phyloP scores from a whole-genome alignment of 2,113 vertebrate species.

The Lucifuga dentata region DNA sequence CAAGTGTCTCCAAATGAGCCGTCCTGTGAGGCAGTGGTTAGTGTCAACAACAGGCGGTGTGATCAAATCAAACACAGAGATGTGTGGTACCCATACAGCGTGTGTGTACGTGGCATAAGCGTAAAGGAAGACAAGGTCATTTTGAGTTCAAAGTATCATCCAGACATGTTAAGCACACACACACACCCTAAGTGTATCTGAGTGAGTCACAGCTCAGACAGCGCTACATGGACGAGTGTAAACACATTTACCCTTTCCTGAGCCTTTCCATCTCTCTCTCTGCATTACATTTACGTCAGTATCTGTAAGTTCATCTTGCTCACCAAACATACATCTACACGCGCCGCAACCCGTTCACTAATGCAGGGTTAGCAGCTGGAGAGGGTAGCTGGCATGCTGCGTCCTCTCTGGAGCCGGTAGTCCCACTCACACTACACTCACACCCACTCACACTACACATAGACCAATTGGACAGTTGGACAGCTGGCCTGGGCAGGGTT shows the following conservation, averaged over 20 bases:
- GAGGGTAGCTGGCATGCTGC: constrained; percentile 70
- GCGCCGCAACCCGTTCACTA: constrained; percentile 53
- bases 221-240: neutral
- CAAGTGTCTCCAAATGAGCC: constrained; percentile 1
- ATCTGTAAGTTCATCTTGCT: constrained; percentile 4
- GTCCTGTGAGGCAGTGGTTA: constrained; percentile 26
- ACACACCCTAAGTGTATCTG: too few species aligned
- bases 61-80: neutral
- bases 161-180: neutral
- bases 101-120: neutral
- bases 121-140: neutral
- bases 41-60: neutral
- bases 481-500: constrained; percentile 44
- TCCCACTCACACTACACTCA: constrained; percentile 33
- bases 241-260: neutral
- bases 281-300: neutral
- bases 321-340: neutral
- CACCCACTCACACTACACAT: constrained; percentile 20
- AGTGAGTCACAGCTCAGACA: neutral
- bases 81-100: neutral
- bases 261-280: neutral
- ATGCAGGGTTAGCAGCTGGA: constrained; percentile 59
- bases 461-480: constrained; percentile 35
- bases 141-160: neutral
- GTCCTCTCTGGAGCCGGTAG: constrained; percentile 51